Base-by-base conservation (phyloP, 2,888 invertebrate species). In the Sarcophaga variegata region DNA sequence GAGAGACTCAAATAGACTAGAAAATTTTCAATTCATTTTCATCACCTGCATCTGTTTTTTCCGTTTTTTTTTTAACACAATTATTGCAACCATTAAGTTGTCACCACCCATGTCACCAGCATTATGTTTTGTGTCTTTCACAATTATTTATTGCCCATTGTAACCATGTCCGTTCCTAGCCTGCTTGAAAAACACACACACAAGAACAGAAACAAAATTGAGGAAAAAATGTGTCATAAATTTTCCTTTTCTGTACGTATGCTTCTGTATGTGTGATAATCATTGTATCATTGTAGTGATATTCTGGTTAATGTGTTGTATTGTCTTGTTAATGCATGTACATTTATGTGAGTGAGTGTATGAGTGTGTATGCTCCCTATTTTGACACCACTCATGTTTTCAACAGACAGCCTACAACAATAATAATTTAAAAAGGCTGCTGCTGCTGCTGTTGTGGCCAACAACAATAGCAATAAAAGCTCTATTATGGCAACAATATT, bases 371-470 rank as follows among this genome's bases (percentile, higher is more conserved):
- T 82, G 87, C 81, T 87, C 87, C 87, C 87, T 87, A 84, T 87
- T 87, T 87, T 87, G 87, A 87, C 87, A 87, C 72, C 87, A 87
- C 87, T 87, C 84, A 87, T 82, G 87, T 87, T 84, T 83, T 75
- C 54, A 84, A 66, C 79, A 72, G 86, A 84, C 87, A 87, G 81
- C 84, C 62, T 78, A 81, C 84, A 84, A 63, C 69, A 75, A 71
- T 74, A 74, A 66, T 62, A 78, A 75, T 87, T 87, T 87, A 78
- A 81, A 79, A 83, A 69, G 17, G 74, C 75, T 70, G 79, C 63
- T 54, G 54, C 54, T 54, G 14, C 14, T 54, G 54, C 14, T 54
- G 54, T 17, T 54, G 17, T 60, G 60, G 71, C 27, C 12, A 64
- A 80, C 60, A 37, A 67, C 69, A 69, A 62, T 54, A 64, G 8